Percentiles rank a stretch among this genome's conserved stretches.
Evolutionary conservation across 2,113 vertebrate genomes (phyloP).

Genomic region (Cavia porcellus): DNA sequence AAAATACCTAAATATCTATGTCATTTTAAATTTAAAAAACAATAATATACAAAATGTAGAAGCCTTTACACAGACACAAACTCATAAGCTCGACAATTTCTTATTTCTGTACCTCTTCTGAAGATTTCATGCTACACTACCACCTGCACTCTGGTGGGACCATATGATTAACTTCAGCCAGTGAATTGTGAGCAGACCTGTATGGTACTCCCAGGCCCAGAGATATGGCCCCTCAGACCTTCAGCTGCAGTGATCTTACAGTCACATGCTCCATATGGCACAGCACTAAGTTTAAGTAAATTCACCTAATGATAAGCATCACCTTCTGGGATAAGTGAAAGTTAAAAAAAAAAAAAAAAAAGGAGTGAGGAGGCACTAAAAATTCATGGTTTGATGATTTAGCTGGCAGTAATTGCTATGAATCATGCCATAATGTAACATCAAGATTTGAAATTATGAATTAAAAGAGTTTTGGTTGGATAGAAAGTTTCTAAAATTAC

Average conservation of each 20-base stretch:
- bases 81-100: background rate
- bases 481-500: background rate
- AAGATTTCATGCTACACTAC: background rate
- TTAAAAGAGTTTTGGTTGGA: background rate
- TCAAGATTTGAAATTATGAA: background rate
- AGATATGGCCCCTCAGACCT: rapidly evolving
- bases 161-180: background rate
- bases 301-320: background rate
- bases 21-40: background rate
- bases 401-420: background rate
- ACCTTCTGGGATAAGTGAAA: background rate
- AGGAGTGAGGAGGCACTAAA: background rate
- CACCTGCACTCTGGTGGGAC: background rate
- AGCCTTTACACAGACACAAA: background rate
- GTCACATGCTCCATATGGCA: background rate
- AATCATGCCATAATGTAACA: background rate
- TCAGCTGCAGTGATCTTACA: background rate
- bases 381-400: background rate
- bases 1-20: background rate
- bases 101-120: background rate
- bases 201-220: background rate
- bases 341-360: background rate
- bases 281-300: background rate
- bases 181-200: background rate
- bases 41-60: background rate